phyloP scores from a whole-genome alignment of 2,797 vertebrate genomes.

The Sebastes taczanowskii region DNA sequence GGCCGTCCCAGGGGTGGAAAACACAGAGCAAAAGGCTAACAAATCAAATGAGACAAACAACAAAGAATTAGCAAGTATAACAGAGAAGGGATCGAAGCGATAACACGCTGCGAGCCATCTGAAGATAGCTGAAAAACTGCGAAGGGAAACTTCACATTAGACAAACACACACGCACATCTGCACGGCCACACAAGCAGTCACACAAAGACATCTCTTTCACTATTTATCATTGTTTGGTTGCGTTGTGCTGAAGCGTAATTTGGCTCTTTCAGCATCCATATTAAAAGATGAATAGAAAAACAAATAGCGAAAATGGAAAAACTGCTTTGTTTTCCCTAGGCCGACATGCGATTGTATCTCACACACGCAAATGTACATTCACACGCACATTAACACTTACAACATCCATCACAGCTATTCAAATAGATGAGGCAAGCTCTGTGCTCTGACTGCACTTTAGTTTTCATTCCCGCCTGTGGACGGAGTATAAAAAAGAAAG shows the following conservation, averaged over 20 bases:
- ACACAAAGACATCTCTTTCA: conserved; percentile 24
- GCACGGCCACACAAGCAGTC: conserved; percentile 15
- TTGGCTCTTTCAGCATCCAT: conserved; percentile 38
- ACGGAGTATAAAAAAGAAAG: conserved; percentile 39
- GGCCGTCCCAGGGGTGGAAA: neutral
- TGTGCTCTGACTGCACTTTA: conserved; percentile 40
- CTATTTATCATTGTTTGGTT: conserved; percentile 60
- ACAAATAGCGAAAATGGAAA: conserved; percentile 45
- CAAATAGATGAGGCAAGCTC: conserved; percentile 46
- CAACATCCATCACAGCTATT: conserved; percentile 51
- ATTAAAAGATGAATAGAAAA: conserved; percentile 60
- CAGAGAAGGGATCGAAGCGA: conserved; percentile 28
- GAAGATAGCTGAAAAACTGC: conserved; percentile 31
- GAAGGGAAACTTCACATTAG: conserved; percentile 41
- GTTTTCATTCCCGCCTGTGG: conserved; percentile 45
- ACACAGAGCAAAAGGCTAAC: conserved; percentile 20
- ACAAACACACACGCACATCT: conserved; percentile 12
- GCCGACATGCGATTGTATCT: conserved; percentile 21
- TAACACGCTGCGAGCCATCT: conserved; percentile 29
- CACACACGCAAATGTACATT: conserved; percentile 6
- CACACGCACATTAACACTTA: conserved; percentile 21
- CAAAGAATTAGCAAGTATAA: conserved; percentile 35
- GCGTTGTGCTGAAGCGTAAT: conserved; percentile 43
- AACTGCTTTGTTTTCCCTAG: conserved; percentile 12
- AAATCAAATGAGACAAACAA: conserved; percentile 42